Evolutionary conservation across 2,113 vertebrate genomes (phyloP), one percentile per base, ranked within the genome.

Genomic region (Struthidea cinerea): DNA sequence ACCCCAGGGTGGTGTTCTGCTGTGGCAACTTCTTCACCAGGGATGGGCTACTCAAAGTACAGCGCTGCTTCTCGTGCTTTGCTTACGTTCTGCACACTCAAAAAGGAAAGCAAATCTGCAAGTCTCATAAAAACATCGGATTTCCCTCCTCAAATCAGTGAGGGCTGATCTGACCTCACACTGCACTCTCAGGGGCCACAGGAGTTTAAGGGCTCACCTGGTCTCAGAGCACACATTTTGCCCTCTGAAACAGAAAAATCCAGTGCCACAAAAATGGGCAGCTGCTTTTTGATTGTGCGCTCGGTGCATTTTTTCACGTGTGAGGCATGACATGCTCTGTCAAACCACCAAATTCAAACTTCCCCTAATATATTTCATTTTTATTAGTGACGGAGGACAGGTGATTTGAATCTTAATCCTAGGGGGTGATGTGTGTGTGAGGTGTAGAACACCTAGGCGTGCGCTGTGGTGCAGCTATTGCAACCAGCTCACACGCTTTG

Each of bases 401-500:
- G 82, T 27, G 67, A 91, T 86, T 91, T 89, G 87, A 95, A 92
- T 95, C 78, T 67, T 70, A 76, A 80, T 87, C 22, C 78, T 46
- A 3, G 6, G 3, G 69, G 19, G 53, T 30, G 75, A 80, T 87
- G 17, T 70, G 87, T 71, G n/a, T 50, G 74, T 83, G 93, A 93
- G 87, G 67, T 65, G 74, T 70, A 80, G 84, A 76, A 73, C 75
- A 74, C 77, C 47, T 46, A 57, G 91, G 91, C 2, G 39, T 91
- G 69, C 0, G 7, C 57, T 87, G 5, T 37, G 78, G 42, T 83
- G 64, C 78, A 70, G 91, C 84, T 76, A 57, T 76, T n/a, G 75
- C 87, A 73, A 50, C 9, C 67, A 90, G 63, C 75, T 91, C 44
- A 11, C n/a, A 10, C 0, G 6, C 49, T 77, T 35, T 74, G 93